phyloP scores from a whole-genome alignment of 30 jellyfish, hydroid and myxozoan genomes.

The Hydractinia echinata region DNA sequence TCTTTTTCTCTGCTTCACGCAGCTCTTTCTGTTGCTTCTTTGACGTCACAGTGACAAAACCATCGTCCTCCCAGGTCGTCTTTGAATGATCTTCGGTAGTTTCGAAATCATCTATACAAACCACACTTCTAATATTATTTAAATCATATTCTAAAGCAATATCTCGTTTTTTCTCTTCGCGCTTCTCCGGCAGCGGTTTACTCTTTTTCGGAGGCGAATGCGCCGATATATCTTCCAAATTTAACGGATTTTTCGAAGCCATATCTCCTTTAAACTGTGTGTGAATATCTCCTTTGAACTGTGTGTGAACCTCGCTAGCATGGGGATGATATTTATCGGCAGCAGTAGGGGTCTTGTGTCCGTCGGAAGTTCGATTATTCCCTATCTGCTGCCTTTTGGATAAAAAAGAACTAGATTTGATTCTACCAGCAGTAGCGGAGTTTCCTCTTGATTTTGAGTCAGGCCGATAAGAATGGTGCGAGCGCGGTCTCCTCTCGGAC shows the following conservation, averaged over 20 bases:
- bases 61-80: conserved; percentile 59
- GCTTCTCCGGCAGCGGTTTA: conserved; percentile 44
- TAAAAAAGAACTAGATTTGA: conserved; percentile 64
- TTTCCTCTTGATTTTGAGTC: not conserved
- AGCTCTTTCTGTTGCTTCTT: conserved; percentile 54
- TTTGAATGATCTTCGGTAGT: not conserved
- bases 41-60: conserved; percentile 67
- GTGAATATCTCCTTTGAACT: too few species aligned
- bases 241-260: not conserved
- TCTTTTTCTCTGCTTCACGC: conserved; percentile 34
- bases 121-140: conserved; percentile 79
- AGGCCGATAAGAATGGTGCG: not conserved
- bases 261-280: not conserved
- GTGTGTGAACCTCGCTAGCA: conserved; percentile 18
- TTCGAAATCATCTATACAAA: conserved; percentile 69
- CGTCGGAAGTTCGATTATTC: conserved; percentile 62
- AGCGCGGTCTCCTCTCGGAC: not conserved
- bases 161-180: conserved; percentile 57
- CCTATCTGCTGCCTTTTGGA: conserved; percentile 99
- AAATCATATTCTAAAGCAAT: conserved; percentile 66
- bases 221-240: conserved; percentile 12
- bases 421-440: not conserved
- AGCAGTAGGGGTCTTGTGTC: conserved; percentile 75
- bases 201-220: conserved; percentile 61
- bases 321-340: conserved; percentile 61